Evolutionary conservation across 1,140 invertebrate genomes (phyloP), one percentile per base, ranked within the genome.

Genomic region (Drosophila arizonae): DNA sequence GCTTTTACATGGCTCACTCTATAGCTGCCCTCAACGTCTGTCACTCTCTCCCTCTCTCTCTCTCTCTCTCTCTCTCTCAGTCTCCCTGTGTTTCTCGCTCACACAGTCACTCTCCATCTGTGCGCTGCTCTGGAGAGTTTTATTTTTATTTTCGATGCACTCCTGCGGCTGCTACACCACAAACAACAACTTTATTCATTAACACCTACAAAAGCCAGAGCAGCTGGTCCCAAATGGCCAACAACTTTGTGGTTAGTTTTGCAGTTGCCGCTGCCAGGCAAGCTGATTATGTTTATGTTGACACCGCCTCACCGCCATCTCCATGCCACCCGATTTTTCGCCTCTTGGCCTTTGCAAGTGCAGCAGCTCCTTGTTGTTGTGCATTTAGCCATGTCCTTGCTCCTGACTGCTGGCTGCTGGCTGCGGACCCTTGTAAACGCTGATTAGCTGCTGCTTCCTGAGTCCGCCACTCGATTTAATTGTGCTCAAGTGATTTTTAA

Each of bases 141-240:
- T 81, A 75, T 78, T 75, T 74, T 67, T 76, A 56, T 79, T 65
- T 67, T 51, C 65, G 71, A 46, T 62, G 56, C 45, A 66, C 68
- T 82, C 66, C 65, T 72, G 71, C 54, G 65, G 66, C 58, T 69
- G 54, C 54, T 50, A 77, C 75, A 86, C 82, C 81, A 72, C 85
- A 85, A 81, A 76, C 77, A 90, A 88, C 84, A 90, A 88, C 84
- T 84, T 88, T 90, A 82, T 90, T 90, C 87, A 90, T 90, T 90
- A 90, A 90, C 87, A 90, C 87, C 88, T 90, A 87, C 87, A 87
- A 90, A 39, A 76, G 57, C 61, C 43, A 61, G n/a, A 46, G 70
- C 67, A 74, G 68, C 71, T 69, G 71, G 51, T 54, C 54, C 67
- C 64, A 69, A 86, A 68, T 79, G 78, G 85, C 66, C 71, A 86